phyloP scores from a whole-genome alignment of 2,797 vertebrate genomes.

The Platalea minor region DNA sequence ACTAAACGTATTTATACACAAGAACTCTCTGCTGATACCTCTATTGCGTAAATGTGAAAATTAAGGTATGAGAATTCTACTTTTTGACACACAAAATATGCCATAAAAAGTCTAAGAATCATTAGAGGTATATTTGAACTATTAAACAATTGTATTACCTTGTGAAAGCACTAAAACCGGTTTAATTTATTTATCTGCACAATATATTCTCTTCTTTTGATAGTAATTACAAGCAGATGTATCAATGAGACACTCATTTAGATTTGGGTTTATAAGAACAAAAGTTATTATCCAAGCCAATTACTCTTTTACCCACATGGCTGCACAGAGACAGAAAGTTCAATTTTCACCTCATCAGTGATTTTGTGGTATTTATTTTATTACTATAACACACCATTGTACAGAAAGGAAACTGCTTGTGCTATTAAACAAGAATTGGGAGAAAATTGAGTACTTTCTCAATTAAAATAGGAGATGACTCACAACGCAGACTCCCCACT shows the following conservation, averaged over 20 bases:
- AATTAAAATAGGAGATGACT: constrained; percentile 67
- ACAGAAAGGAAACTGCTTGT: constrained; percentile 68
- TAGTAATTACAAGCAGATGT: constrained; percentile 76
- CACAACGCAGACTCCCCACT: constrained; percentile 34
- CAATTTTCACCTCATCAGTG: constrained; percentile 78
- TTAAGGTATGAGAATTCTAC: background rate
- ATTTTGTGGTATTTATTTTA: constrained; percentile 78
- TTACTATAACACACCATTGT: constrained; percentile 68
- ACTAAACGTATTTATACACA: background rate
- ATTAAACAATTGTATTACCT: constrained; percentile 29
- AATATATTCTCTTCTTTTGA: constrained; percentile 60
- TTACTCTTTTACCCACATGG: constrained; percentile 79
- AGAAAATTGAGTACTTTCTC: constrained; percentile 53
- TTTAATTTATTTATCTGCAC: constrained; percentile 55
- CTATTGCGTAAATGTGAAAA: background rate
- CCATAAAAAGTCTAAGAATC: constrained; percentile 17
- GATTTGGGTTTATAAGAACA: constrained; percentile 73
- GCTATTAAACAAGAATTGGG: constrained; percentile 66
- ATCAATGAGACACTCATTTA: constrained; percentile 78
- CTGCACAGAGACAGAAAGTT: constrained; percentile 77
- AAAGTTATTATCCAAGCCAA: constrained; percentile 80
- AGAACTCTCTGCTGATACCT: constrained; percentile 9
- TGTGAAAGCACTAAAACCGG: constrained; percentile 39
- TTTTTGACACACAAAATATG: background rate
- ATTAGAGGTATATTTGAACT: constrained; percentile 26